Percentiles rank a stretch among this genome's conserved stretches.
phyloP scores from a whole-genome alignment of 2,797 vertebrate species.

The Vespertilio murinus region DNA sequence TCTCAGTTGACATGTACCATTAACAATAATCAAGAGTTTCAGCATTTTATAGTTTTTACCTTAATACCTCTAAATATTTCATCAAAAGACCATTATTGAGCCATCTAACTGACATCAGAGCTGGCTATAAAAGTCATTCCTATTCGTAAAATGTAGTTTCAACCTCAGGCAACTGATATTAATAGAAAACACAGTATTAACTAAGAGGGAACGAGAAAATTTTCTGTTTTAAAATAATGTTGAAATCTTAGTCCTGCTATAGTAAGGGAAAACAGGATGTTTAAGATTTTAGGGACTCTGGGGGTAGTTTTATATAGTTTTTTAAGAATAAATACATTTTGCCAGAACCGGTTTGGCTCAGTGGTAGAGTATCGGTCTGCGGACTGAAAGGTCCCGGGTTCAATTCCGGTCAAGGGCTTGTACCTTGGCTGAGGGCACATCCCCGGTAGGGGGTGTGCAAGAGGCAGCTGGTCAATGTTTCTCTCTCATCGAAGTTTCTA shows the following conservation, averaged over 20 bases:
- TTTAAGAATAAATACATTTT: slow-evolving; percentile 13
- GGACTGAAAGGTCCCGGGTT: too few relatives aligned
- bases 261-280: neutral
- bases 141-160: slow-evolving; percentile 5
- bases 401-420: too few relatives aligned
- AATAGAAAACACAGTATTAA: slow-evolving; percentile 24
- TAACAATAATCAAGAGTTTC: slow-evolving; percentile 59
- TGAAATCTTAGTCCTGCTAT: neutral
- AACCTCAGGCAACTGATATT: slow-evolving; percentile 29
- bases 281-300: neutral
- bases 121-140: slow-evolving; percentile 30
- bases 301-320: neutral
- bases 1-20: neutral
- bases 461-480: too few relatives aligned
- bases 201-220: neutral
- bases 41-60: slow-evolving; percentile 14
- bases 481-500: too few relatives aligned
- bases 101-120: neutral
- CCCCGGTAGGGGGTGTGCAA: too few relatives aligned
- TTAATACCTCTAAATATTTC: slow-evolving; percentile 22
- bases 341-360: too few relatives aligned
- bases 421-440: too few relatives aligned
- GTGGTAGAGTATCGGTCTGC: too few relatives aligned
- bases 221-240: slow-evolving; percentile 41
- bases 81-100: slow-evolving; percentile 36